Conservation (phyloP, 1,140 invertebrate species). For the Wasmannia auropunctata region DNA sequence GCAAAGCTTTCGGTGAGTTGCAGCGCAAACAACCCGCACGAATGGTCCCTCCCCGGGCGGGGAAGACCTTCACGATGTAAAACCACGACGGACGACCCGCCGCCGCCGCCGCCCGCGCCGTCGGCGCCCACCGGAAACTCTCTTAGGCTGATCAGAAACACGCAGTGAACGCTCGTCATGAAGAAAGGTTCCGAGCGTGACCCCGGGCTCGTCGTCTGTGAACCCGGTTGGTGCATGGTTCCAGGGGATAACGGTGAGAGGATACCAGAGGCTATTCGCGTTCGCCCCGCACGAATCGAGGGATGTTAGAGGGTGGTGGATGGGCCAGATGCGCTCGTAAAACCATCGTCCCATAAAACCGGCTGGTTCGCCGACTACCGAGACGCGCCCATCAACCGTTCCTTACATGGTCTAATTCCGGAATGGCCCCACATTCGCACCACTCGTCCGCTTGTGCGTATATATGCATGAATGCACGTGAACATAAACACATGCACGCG, state of each 20-base stretch:
- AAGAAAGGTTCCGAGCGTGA: slow-evolving; percentile 49
- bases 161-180: slow-evolving; percentile 31
- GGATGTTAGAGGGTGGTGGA: slow-evolving; percentile 66
- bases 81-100: slow-evolving; percentile 26
- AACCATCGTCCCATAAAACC: slow-evolving; percentile 82
- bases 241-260: slow-evolving; percentile 5
- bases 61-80: slow-evolving; percentile 24
- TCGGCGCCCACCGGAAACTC: slow-evolving; percentile 32
- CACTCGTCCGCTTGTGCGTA: not conserved
- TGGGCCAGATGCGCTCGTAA: slow-evolving; percentile 80
- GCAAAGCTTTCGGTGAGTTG: slow-evolving; percentile 24
- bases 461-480: not conserved
- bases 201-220: slow-evolving; percentile 23
- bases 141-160: slow-evolving; percentile 53
- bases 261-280: slow-evolving; percentile 44
- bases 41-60: not conserved
- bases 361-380: slow-evolving; percentile 77
- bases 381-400: slow-evolving; percentile 79
- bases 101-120: no score
- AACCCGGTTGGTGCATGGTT: slow-evolving; percentile 1
- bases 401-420: slow-evolving; percentile 80
- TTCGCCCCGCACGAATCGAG: slow-evolving; percentile 46
- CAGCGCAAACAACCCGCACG: slow-evolving; percentile 19
- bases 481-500: not conserved
- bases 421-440: slow-evolving; percentile 59